Conservation (phyloP, 2,888 invertebrate species). For the Xanthia togata region DNA sequence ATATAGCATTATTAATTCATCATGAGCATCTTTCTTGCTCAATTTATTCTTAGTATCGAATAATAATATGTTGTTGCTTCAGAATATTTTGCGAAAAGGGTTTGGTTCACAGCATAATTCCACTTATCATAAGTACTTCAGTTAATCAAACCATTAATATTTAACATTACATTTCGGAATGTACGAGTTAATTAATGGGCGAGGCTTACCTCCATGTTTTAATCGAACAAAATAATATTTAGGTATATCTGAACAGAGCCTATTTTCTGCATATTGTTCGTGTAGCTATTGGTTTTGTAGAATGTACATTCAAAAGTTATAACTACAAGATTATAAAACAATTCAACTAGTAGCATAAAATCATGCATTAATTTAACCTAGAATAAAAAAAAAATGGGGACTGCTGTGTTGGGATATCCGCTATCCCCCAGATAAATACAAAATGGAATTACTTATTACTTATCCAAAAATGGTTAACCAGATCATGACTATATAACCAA, state of each 20-base stretch:
- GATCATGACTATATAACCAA: too few species aligned
- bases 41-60: neutral
- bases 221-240: constrained; percentile 54
- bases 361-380: too few species aligned
- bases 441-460: too few species aligned
- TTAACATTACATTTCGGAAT: constrained; percentile 51
- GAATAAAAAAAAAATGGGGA: too few species aligned
- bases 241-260: constrained; percentile 34
- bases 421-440: too few species aligned
- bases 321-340: neutral
- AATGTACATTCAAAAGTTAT: constrained; percentile 7
- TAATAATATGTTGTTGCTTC: neutral
- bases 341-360: too few species aligned
- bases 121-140: constrained; percentile 40
- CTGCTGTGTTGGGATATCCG: too few species aligned
- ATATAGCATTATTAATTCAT: neutral
- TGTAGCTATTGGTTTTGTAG: neutral
- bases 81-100: constrained; percentile 20
- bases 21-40: neutral
- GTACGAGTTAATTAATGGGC: constrained; percentile 55
- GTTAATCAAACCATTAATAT: constrained; percentile 56
- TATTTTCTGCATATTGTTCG: constrained; percentile 24
- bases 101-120: constrained; percentile 18
- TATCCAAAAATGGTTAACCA: too few species aligned
- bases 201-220: constrained; percentile 48